A percentile compares a stretch with the other conserved stretches of the same genome.
Evolutionary conservation across 2,888 invertebrate species (phyloP).

Genomic region (Branchellion lobata): DNA sequence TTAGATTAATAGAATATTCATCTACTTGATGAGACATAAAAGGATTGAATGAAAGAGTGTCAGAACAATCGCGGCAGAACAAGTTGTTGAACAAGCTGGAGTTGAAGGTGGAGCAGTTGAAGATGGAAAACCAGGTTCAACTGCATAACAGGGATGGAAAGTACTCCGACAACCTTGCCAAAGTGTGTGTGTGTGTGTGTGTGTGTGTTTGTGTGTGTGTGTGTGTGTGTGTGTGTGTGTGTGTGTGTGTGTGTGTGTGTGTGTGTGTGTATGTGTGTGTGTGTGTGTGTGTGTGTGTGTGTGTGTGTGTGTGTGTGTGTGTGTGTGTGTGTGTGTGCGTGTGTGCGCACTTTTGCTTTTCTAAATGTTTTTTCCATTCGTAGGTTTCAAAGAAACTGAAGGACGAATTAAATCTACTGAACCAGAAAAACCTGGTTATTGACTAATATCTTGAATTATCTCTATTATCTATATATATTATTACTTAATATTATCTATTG

Average conservation of each 20-base stretch:
- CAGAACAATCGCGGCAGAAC: too few species aligned
- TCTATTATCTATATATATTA: too few species aligned
- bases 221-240: slow-evolving; percentile 1
- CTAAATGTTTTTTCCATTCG: too few species aligned
- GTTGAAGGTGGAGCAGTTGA: slow-evolving; percentile 35
- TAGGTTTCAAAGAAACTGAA: slow-evolving; percentile 24
- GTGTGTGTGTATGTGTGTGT: too few species aligned
- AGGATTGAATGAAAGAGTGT: too few species aligned
- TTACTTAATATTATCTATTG: neutral
- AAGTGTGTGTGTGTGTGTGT: slow-evolving; percentile 10
- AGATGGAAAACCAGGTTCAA: slow-evolving; percentile 40
- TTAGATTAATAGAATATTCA: too few species aligned
- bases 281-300: too few species aligned
- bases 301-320: too few species aligned
- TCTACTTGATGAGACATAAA: too few species aligned
- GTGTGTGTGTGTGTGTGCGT: too few species aligned
- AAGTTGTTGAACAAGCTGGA: slow-evolving; percentile 27
- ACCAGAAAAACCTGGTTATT: slow-evolving; percentile 22
- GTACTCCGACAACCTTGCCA: slow-evolving; percentile 30
- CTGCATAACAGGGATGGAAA: slow-evolving; percentile 32
- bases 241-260: neutral
- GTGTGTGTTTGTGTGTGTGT: neutral
- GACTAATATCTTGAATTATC: neutral
- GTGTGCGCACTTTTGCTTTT: too few species aligned
- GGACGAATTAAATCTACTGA: slow-evolving; percentile 27